Percentiles rank a stretch among this genome's conserved stretches.
Evolutionary conservation across 1,140 invertebrate genomes (phyloP).

Genomic region (Neocloeon triangulifer): DNA sequence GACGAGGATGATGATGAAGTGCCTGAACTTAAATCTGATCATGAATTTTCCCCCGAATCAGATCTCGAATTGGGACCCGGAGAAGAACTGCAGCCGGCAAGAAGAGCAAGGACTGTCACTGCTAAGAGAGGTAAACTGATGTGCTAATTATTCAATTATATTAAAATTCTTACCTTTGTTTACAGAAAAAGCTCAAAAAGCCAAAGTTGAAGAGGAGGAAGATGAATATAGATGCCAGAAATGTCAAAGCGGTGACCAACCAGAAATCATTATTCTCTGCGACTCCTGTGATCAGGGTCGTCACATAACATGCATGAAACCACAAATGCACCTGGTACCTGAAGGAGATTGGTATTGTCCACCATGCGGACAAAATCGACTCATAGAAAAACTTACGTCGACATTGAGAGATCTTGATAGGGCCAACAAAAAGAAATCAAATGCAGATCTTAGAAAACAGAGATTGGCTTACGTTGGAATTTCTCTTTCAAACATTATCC

Average conservation of each 20-base stretch:
- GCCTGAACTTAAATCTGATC: constrained; percentile 55
- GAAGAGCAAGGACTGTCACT: constrained; percentile 39
- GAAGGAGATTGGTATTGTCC: constrained; percentile 96
- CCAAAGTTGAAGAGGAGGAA: constrained; percentile 15
- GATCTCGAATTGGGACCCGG: constrained; percentile 20
- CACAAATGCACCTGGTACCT: constrained; percentile 75
- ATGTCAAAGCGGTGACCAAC: constrained; percentile 73
- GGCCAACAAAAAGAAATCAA: too few relatives aligned
- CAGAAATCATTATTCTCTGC: constrained; percentile 88
- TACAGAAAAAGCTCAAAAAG: constrained; percentile 3
- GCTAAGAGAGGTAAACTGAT: constrained; percentile 30
- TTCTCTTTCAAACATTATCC: too few relatives aligned
- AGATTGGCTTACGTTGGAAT: too few relatives aligned
- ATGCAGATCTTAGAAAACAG: too few relatives aligned
- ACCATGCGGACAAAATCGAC: constrained; percentile 63
- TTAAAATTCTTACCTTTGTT: constrained; percentile 3
- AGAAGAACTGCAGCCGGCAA: constrained; percentile 26
- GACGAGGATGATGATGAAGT: constrained; percentile 27
- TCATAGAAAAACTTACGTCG: not conserved
- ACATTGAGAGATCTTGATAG: too few relatives aligned
- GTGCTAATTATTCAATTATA: too few relatives aligned
- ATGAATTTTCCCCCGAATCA: constrained; percentile 71
- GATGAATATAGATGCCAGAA: constrained; percentile 59
- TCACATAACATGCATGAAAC: constrained; percentile 81
- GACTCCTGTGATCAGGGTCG: constrained; percentile 86